A percentile compares a stretch with the other conserved stretches of the same genome.
These are phyloP conservation scores for Calephelis virginiensis DNA, from an alignment of 1,140 invertebrate species.

Conservation along the genomic window DNA sequence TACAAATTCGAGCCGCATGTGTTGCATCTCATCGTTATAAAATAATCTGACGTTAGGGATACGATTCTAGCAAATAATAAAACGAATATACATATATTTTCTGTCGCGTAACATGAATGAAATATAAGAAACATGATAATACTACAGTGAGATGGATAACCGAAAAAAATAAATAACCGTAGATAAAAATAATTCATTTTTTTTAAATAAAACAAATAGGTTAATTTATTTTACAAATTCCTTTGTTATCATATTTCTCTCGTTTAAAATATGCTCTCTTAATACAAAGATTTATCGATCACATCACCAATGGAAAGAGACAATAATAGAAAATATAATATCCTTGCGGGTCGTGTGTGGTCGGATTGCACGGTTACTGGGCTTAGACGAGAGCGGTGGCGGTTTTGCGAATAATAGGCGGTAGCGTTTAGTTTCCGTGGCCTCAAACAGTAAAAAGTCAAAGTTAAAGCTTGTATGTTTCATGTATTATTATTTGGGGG, in stretches of 20 bases:
- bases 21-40: slow-evolving; percentile 70
- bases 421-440: background rate
- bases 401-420: background rate
- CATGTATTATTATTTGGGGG: too few relatives aligned
- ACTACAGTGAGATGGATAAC: slow-evolving; percentile 30
- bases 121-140: slow-evolving; percentile 61
- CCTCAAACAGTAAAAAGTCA: background rate
- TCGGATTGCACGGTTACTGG: slow-evolving; percentile 26
- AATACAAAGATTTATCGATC: slow-evolving; percentile 77
- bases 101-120: slow-evolving; percentile 46
- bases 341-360: slow-evolving; percentile 30
- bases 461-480: too few relatives aligned
- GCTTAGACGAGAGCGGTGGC: slow-evolving; percentile 11
- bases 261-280: slow-evolving; percentile 74
- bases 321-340: slow-evolving; percentile 62
- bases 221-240: slow-evolving; percentile 79
- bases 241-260: slow-evolving; percentile 78
- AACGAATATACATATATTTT: slow-evolving; percentile 67
- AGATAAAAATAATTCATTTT: slow-evolving; percentile 45
- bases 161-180: slow-evolving; percentile 34
- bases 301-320: slow-evolving; percentile 66
- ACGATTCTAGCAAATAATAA: slow-evolving; percentile 60
- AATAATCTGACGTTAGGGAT: slow-evolving; percentile 68
- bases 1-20: slow-evolving; percentile 67
- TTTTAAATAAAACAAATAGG: slow-evolving; percentile 77